These are phyloP conservation scores for Lithobates pipiens DNA, from an alignment of 2,797 vertebrate species.

Conservation along the genomic window DNA sequence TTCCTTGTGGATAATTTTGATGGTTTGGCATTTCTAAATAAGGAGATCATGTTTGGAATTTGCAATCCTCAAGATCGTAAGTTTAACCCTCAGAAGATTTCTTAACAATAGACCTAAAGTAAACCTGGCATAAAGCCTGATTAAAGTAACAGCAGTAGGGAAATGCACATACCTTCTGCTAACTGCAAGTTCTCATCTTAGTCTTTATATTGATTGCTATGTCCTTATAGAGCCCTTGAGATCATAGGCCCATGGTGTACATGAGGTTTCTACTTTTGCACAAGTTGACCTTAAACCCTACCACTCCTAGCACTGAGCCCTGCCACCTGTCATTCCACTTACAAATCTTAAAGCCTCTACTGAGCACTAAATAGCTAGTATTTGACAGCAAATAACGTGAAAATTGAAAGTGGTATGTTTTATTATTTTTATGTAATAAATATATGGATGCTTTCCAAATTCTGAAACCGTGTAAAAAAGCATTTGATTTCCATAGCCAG, in stretches of 20 bases:
- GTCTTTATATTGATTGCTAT: too few species aligned
- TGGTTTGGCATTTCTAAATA: slow-evolving; percentile 76
- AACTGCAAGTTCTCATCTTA: too few species aligned
- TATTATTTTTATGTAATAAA: too few species aligned
- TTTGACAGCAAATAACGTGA: too few species aligned
- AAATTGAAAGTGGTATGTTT: too few species aligned
- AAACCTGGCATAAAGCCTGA: neutral
- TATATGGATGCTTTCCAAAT: too few species aligned
- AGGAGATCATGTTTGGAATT: slow-evolving; percentile 77
- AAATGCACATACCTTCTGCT: neutral
- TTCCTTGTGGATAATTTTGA: slow-evolving; percentile 76
- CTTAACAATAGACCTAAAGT: too few species aligned
- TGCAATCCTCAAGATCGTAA: slow-evolving; percentile 79
- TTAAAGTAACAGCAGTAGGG: neutral
- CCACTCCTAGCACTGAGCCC: neutral
- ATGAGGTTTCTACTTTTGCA: too few species aligned
- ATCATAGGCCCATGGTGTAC: too few species aligned
- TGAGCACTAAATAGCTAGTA: neutral
- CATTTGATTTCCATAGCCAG: too few species aligned
- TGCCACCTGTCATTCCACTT: neutral
- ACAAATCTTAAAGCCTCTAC: neutral
- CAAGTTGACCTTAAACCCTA: neutral
- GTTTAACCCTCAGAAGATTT: slow-evolving; percentile 25
- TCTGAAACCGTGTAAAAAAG: too few species aligned
- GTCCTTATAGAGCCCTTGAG: too few species aligned